phyloP scores from a whole-genome alignment of 2,797 vertebrate species.

The Chiloscyllium punctatum region DNA sequence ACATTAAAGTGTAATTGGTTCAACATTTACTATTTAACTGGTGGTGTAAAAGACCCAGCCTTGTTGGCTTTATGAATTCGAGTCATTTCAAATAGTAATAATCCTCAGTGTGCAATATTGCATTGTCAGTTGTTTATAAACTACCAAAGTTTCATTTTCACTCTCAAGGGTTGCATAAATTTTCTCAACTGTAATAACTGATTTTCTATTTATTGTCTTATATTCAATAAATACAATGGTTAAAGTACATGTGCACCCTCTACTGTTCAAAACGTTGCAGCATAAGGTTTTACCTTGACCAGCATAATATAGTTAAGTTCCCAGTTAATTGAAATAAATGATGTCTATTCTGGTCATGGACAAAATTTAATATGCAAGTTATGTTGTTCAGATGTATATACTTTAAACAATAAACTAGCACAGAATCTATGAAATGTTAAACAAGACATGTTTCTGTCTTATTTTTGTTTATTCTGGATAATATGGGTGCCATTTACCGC shows the following conservation, averaged over 20 bases:
- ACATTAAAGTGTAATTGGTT: background rate
- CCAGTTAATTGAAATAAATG: background rate
- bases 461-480: background rate
- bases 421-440: background rate
- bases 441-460: background rate
- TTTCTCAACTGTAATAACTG: background rate
- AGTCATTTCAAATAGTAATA: background rate
- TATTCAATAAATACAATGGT: background rate
- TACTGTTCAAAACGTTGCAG: background rate
- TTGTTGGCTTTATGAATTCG: background rate
- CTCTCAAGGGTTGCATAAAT: background rate
- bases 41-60: background rate
- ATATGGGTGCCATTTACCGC: background rate
- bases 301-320: background rate
- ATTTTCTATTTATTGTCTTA: background rate
- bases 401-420: background rate
- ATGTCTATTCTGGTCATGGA: background rate
- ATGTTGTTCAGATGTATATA: background rate
- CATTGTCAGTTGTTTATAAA: background rate
- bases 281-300: background rate
- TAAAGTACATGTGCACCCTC: background rate
- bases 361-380: background rate
- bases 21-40: background rate
- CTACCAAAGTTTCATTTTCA: background rate
- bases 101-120: background rate